Base-by-base conservation (phyloP, 2,113 vertebrate genomes). In the Hipposideros armiger region DNA sequence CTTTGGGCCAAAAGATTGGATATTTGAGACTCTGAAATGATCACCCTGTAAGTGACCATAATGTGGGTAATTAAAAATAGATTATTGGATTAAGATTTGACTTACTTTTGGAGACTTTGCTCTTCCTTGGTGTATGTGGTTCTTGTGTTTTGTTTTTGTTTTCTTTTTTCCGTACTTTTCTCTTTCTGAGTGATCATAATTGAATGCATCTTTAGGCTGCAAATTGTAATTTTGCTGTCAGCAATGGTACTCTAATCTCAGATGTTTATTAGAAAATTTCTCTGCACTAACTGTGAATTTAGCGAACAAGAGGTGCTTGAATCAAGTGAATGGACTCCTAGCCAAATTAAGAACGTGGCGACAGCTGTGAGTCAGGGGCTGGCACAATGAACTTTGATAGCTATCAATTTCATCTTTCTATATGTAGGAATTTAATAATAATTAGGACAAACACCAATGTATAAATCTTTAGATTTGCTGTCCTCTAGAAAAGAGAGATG, bases 161-260 rank as follows among this genome's bases (percentile, higher is more conserved):
- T 96, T 92, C 56, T 24, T 92, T 74, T 92, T 93, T 85, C 45
- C 78, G 95, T 66, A 15, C 97, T 96, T 90, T 96, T 74, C 97
- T 98, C 95, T 98, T 91, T 96, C 97, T 80, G 94, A 70, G 85
- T 96, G 97, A 98, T 97, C 97, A 90, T 97, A 98, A 97, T 91
- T 97, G 97, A 98, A 98, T 77, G 97, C 16, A 17, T 97, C 93
- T 97, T 97, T 95, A 96, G 97, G 95, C 95, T 88, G 85, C 96
- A 98, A 95, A 98, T 98, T 97, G 94, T 97, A 95, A 98, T 98
- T 98, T 98, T 97, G 95, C 96, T 98, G 97, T 98, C 96, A 98
- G 97, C 95, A 81, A 67, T 67, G 84, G 91, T 95, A 81, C 89
- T 98, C 97, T 98, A 96, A 97, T 98, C 98, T 98, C 96, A 95